Evolutionary conservation across 2,888 invertebrate species (phyloP), one percentile per base, ranked within the genome.

Genomic region (Pachliopta kotzebuea): DNA sequence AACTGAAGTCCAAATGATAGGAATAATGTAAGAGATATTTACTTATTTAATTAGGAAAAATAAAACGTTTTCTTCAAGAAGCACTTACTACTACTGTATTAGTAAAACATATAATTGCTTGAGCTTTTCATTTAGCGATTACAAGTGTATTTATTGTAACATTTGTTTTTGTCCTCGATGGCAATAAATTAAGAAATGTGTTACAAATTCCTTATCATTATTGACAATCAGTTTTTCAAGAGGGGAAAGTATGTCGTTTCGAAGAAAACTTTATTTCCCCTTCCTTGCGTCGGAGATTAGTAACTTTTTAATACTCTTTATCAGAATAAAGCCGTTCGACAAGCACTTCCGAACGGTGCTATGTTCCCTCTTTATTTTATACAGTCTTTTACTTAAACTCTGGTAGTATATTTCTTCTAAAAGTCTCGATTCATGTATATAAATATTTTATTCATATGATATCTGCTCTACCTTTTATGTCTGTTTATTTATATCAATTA

Each of bases 251-350:
- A 49, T 60, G 60, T 56, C 45, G 50, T 55, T 56, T 56, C 24
- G 56, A 50, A 50, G 23, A 21, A 60, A 60, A 60, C 56, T 60
- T 62, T 53, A 52, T 26, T 84, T 82, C 71, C 70, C 76, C 79
- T 67, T 72, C 69, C 71, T 73, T 71, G 74, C 72, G 72, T 75
- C 64, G 72, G 76, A 79, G 80, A 81, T 79, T 77, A 83, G 81
- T 74, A 78, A 76, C 79, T 81, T 86, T 84, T 82, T 83, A 81
- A 79, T 84, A 78, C 80, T 77, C 77, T 72, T 78, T 83, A 76
- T 76, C 76, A 72, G 67, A 67, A 75, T 66, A 76, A 81, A 86
- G 80, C 83, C 77, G 37, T 71, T 75, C 67, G 69, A 75, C 81
- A 84, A 85, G 85, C 81, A 80, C 37, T 37, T 59, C 37, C 52